A percentile compares a stretch with the other conserved stretches of the same genome.
These are phyloP conservation scores for Anastrepha ludens DNA, from an alignment of 1,140 invertebrate genomes.

Conservation along the genomic window DNA sequence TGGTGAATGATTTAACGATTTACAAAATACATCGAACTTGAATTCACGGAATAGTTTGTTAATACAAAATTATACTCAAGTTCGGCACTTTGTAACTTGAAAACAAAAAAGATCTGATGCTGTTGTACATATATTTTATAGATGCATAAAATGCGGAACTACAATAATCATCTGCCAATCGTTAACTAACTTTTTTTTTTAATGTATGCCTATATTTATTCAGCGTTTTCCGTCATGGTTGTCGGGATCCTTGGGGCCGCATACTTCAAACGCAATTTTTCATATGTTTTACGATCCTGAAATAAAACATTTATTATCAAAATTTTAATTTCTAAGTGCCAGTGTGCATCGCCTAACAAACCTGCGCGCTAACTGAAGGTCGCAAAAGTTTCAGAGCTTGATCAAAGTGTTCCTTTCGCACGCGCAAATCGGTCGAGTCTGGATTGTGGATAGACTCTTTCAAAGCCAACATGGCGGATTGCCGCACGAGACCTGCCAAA, in stretches of 20 bases:
- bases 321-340: slow-evolving; percentile 27
- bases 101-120: not conserved
- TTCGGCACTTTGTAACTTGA: not conserved
- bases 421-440: slow-evolving; percentile 62
- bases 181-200: not conserved
- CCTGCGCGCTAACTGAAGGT: slow-evolving; percentile 70
- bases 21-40: not conserved
- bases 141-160: not conserved
- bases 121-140: slow-evolving; percentile 3
- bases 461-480: slow-evolving; percentile 86
- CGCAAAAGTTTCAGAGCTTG: slow-evolving; percentile 66
- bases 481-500: slow-evolving; percentile 88
- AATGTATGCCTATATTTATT: slow-evolving; percentile 52
- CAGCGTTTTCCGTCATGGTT: not conserved
- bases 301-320: slow-evolving; percentile 1
- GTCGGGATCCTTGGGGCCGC: slow-evolving; percentile 65
- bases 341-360: slow-evolving; percentile 50
- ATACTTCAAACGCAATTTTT: slow-evolving; percentile 71
- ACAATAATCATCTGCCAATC: not conserved
- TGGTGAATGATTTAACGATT: not conserved
- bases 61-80: not conserved
- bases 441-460: slow-evolving; percentile 78
- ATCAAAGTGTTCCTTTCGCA: slow-evolving; percentile 66
- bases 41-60: not conserved
- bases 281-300: slow-evolving; percentile 71